Conservation (phyloP, 2,797 vertebrate species). For the Acanthis flammea region DNA sequence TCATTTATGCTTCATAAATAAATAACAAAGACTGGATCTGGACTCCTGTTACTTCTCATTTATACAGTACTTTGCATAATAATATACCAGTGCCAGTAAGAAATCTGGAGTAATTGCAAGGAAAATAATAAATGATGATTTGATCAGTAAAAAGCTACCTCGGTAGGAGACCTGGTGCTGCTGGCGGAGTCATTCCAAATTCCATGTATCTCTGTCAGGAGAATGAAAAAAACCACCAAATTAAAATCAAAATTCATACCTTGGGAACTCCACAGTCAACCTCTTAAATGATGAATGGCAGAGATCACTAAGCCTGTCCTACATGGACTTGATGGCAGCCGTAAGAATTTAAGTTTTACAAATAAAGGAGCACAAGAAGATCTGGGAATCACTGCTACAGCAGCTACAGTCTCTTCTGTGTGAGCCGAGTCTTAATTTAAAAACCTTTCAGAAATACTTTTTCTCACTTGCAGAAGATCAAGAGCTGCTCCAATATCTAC, state of each 20-base stretch:
- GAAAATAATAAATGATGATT: neutral
- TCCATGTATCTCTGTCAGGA: constrained; percentile 87
- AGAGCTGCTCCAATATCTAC: neutral
- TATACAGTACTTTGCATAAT: neutral
- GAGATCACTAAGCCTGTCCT: neutral
- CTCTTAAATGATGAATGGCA: neutral
- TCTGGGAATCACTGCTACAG: neutral
- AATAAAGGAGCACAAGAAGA: neutral
- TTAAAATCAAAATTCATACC: neutral
- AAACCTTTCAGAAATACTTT: neutral
- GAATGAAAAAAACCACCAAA: neutral
- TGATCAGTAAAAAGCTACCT: constrained; percentile 76
- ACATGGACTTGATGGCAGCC: neutral
- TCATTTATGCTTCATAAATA: neutral
- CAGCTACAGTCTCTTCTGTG: neutral
- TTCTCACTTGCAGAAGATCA: neutral
- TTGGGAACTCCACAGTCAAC: neutral
- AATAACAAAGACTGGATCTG: neutral
- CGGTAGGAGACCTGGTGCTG: constrained; percentile 84
- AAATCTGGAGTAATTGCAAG: neutral
- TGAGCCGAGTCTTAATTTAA: neutral
- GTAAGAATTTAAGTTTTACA: neutral
- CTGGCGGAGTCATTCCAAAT: constrained; percentile 87
- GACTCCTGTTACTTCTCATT: neutral
- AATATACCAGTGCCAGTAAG: neutral